Conservation (phyloP, 2,888 invertebrate species). For the Chrysolina oricalcia region DNA sequence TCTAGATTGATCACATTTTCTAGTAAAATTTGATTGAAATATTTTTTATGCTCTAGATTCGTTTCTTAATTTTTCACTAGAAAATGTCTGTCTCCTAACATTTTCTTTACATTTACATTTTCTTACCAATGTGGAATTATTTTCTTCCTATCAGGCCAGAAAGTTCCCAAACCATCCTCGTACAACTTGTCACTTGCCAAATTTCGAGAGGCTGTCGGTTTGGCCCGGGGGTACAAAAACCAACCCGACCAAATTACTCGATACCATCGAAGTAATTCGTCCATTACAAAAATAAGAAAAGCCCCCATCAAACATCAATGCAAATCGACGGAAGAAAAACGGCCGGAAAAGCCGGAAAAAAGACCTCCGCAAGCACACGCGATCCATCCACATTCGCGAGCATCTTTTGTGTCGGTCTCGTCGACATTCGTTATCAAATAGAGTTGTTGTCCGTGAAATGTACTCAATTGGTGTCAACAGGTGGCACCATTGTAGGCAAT, state of each 20-base stretch:
- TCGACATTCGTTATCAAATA: slow-evolving; percentile 71
- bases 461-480: slow-evolving; percentile 70
- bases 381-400: slow-evolving; percentile 21
- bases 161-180: too few species aligned
- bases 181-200: too few species aligned
- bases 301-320: slow-evolving; percentile 2
- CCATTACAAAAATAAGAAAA: not conserved
- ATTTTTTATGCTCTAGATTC: too few species aligned
- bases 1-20: too few species aligned
- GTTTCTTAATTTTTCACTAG: too few species aligned
- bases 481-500: slow-evolving; percentile 71
- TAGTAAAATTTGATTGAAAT: too few species aligned
- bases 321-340: slow-evolving; percentile 3
- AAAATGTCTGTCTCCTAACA: too few species aligned
- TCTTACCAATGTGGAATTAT: too few species aligned
- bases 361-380: slow-evolving; percentile 13
- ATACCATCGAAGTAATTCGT: not conserved
- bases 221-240: not conserved
- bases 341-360: not conserved
- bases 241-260: not conserved
- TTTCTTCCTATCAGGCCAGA: too few species aligned
- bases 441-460: slow-evolving; percentile 71
- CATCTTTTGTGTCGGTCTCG: slow-evolving; percentile 40
- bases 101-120: too few species aligned
- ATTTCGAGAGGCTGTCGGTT: too few species aligned